Conservation (phyloP, 2,888 invertebrate species). For the Gortyna flavago region DNA sequence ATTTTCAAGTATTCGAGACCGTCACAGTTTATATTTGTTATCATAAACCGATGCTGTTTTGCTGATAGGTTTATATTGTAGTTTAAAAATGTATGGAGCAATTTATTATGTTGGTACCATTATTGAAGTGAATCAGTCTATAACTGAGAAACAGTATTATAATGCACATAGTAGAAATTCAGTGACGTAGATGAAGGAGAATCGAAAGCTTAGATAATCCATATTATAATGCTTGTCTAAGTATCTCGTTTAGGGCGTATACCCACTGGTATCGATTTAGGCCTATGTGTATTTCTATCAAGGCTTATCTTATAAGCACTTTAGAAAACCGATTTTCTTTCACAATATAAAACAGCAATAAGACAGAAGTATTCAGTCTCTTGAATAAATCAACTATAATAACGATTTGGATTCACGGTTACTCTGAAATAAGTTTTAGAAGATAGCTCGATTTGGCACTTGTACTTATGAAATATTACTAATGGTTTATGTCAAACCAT, state of each 20-base stretch:
- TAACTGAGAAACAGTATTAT: not conserved
- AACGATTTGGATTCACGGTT: conserved; percentile 30
- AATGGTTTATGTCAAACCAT: not conserved
- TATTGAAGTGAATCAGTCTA: not conserved
- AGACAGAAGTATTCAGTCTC: conserved; percentile 18
- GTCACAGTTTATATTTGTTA: not conserved
- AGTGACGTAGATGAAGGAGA: not conserved
- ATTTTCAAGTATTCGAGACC: not conserved
- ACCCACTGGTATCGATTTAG: not conserved
- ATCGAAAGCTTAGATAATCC: not conserved
- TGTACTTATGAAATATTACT: conserved; percentile 1
- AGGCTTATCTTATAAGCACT: not conserved
- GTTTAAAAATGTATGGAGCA: not conserved
- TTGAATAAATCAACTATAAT: conserved; percentile 40
- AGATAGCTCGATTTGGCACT: conserved; percentile 6
- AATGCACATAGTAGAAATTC: not conserved
- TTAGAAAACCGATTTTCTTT: conserved; percentile 12
- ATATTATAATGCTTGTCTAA: not conserved
- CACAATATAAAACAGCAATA: conserved; percentile 9
- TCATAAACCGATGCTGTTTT: not conserved
- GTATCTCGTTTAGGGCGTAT: not conserved
- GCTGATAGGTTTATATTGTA: not conserved
- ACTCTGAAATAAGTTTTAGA: conserved; percentile 6
- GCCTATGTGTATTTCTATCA: not conserved
- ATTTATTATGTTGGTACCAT: not conserved